These are phyloP conservation scores for Puma concolor DNA, from an alignment of 2,113 vertebrate genomes.

Conservation along the genomic window DNA sequence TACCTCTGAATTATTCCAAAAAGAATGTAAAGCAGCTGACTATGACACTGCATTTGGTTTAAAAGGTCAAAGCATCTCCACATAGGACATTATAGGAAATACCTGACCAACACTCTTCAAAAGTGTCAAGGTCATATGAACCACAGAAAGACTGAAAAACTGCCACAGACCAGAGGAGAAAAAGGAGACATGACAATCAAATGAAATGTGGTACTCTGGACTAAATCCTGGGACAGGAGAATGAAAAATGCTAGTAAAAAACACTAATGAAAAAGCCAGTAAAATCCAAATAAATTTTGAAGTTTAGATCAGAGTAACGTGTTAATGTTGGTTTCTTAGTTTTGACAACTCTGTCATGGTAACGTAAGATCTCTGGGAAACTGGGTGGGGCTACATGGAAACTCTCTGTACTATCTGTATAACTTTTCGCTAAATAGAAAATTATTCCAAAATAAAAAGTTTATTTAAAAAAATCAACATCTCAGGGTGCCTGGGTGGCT, in stretches of 20 bases:
- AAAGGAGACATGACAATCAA: background rate
- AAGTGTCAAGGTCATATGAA: constrained; percentile 1
- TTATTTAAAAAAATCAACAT: background rate
- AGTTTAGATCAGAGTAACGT: background rate
- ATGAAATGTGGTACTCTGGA: background rate
- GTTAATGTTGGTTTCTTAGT: background rate
- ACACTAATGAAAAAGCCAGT: background rate
- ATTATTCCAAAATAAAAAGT: background rate
- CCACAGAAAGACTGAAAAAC: background rate
- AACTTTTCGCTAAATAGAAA: constrained; percentile 4
- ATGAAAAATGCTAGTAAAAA: background rate
- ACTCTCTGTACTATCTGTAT: background rate
- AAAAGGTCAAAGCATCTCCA: background rate
- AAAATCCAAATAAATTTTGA: background rate
- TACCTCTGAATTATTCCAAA: background rate
- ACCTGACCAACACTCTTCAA: background rate
- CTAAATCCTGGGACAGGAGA: background rate
- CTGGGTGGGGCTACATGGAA: background rate
- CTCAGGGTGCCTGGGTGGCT: too few relatives aligned
- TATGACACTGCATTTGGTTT: background rate
- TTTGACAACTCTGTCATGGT: background rate
- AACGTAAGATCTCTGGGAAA: background rate
- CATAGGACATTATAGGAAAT: background rate
- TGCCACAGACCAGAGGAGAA: background rate
- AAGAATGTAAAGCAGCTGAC: background rate